Evolutionary conservation across 1,140 invertebrate species (phyloP).

Genomic region (Dysdera silvatica): DNA sequence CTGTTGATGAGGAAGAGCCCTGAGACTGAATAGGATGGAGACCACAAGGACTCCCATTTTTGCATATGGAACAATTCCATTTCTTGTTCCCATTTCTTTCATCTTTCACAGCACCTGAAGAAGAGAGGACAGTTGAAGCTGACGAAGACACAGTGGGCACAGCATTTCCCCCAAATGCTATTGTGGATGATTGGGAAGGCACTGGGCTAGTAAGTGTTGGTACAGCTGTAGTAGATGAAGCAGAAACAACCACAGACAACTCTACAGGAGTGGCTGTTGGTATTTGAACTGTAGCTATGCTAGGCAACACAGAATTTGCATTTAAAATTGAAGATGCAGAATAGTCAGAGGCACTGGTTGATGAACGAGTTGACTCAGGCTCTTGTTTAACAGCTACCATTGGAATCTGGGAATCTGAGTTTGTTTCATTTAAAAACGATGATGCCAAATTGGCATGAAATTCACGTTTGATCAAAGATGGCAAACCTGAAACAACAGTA

Average conservation of each 20-base stretch:
- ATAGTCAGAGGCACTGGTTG: constrained; percentile 22
- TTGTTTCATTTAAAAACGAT: constrained; percentile 12
- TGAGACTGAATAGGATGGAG: constrained; percentile 26
- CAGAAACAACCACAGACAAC: constrained; percentile 13
- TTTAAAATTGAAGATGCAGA: constrained; percentile 22
- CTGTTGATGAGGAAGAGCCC: neutral
- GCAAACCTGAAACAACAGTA: constrained; percentile 22
- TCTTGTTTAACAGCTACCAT: constrained; percentile 30
- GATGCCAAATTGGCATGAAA: constrained; percentile 1
- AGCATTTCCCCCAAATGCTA: constrained; percentile 17
- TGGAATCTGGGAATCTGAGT: constrained; percentile 5
- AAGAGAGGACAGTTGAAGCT: neutral
- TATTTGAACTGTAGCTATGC: constrained; percentile 20
- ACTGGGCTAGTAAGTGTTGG: constrained; percentile 19
- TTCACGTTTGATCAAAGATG: constrained; percentile 20
- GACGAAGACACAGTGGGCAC: constrained; percentile 8
- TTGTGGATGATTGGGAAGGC: constrained; percentile 28
- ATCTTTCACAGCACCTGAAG: neutral
- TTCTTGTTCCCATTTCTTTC: constrained; percentile 9
- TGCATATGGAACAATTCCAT: constrained; percentile 24
- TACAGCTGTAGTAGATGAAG: constrained; percentile 1
- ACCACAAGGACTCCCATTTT: constrained; percentile 30
- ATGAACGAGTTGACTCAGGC: constrained; percentile 14
- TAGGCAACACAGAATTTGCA: constrained; percentile 10
- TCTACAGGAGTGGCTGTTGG: constrained; percentile 20